Conservation (phyloP, 1,140 invertebrate species). For the Scaptomyza montana region DNA sequence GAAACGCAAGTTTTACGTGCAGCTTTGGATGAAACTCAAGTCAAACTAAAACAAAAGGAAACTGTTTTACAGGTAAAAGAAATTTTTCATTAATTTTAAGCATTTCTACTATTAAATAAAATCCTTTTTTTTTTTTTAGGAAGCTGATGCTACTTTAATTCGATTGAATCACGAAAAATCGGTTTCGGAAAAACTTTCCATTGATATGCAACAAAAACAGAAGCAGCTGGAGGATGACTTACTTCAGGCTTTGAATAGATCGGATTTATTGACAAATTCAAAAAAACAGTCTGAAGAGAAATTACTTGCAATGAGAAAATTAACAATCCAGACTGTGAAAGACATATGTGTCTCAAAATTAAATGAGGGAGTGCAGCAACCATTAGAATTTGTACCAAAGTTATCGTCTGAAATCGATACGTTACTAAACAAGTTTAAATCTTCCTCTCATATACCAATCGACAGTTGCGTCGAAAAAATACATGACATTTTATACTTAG, state of each 20-base stretch:
- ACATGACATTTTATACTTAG: slow-evolving; percentile 55
- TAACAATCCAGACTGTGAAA: slow-evolving; percentile 57
- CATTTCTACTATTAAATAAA: neutral
- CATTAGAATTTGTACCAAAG: slow-evolving; percentile 83
- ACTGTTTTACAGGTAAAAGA: slow-evolving; percentile 36
- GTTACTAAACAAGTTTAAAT: slow-evolving; percentile 48
- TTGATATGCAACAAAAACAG: slow-evolving; percentile 49
- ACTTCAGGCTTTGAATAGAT: slow-evolving; percentile 34
- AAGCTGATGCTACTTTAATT: slow-evolving; percentile 21
- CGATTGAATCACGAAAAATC: slow-evolving; percentile 33
- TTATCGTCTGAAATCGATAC: slow-evolving; percentile 87
- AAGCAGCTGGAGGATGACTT: slow-evolving; percentile 40
- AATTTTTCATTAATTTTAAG: neutral
- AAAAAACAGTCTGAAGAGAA: slow-evolving; percentile 41
- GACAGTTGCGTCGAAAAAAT: slow-evolving; percentile 39
- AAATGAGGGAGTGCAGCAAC: slow-evolving; percentile 49
- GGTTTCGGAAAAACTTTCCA: slow-evolving; percentile 22
- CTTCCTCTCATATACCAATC: slow-evolving; percentile 15
- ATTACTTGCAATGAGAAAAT: slow-evolving; percentile 36
- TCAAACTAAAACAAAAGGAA: slow-evolving; percentile 37
- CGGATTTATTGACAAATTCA: slow-evolving; percentile 28
- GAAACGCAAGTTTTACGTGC: slow-evolving; percentile 1
- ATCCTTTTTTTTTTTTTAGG: slow-evolving; percentile 18
- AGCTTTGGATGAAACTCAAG: slow-evolving; percentile 22
- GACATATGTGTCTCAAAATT: slow-evolving; percentile 63